Conservation (phyloP, 2,797 vertebrate species). For the Tapera naevia region DNA sequence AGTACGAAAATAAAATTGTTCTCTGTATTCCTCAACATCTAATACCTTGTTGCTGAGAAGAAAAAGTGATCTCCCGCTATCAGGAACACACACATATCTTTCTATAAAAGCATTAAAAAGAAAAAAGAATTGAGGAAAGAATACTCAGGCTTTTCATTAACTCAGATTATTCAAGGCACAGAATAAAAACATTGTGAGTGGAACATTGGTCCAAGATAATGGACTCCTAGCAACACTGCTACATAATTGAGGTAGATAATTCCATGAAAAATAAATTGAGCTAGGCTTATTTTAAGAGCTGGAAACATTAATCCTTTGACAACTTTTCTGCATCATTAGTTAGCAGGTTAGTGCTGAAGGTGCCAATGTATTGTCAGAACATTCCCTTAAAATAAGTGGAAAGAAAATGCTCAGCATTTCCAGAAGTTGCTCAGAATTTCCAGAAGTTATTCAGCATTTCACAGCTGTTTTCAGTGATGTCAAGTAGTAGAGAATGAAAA, state of each 20-base stretch:
- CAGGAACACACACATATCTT: neutral
- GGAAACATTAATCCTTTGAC: neutral
- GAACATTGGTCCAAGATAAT: neutral
- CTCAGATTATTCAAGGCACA: neutral
- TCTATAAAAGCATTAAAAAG: neutral
- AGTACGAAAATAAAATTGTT: neutral
- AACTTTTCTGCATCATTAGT: neutral
- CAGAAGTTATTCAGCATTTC: neutral
- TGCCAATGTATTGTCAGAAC: neutral
- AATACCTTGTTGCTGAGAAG: neutral
- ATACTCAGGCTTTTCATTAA: neutral
- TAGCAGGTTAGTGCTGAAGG: neutral
- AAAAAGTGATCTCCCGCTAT: neutral
- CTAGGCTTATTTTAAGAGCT: neutral
- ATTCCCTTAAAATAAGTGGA: neutral
- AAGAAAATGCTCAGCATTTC: neutral
- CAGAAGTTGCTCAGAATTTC: neutral
- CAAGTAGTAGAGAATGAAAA: neutral
- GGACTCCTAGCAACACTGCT: neutral
- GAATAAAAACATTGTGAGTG: neutral
- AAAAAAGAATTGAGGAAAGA: neutral
- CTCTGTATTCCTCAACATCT: neutral
- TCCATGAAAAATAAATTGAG: neutral
- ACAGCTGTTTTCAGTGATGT: neutral
- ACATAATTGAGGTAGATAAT: slow-evolving; percentile 21